Conservation (phyloP, 1,140 invertebrate species). For the Globodera ellingtonae region DNA sequence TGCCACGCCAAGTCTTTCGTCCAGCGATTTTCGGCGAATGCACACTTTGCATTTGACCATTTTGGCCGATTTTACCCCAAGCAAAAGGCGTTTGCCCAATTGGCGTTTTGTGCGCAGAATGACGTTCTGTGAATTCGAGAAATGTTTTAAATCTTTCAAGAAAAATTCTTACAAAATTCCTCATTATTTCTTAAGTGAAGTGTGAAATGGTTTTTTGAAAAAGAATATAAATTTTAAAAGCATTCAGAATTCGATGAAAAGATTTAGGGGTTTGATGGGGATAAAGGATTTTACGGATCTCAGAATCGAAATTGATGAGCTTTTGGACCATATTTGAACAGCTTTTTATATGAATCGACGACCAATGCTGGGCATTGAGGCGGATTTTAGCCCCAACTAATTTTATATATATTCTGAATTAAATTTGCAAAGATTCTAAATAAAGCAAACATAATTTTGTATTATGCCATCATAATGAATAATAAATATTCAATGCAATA, state of each 20-base stretch:
- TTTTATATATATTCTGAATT: neutral
- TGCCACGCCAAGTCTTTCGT: slow-evolving; percentile 40
- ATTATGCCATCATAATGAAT: too few species aligned
- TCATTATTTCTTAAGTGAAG: neutral
- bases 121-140: slow-evolving; percentile 23
- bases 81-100: slow-evolving; percentile 29
- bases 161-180: neutral
- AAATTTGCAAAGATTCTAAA: too few species aligned
- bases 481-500: too few species aligned
- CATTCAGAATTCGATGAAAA: neutral
- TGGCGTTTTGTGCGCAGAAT: slow-evolving; percentile 38
- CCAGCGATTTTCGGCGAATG: slow-evolving; percentile 33
- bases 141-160: neutral
- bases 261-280: neutral
- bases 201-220: neutral
- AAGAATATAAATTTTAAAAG: neutral
- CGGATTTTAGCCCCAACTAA: neutral
- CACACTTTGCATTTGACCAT: slow-evolving; percentile 39
- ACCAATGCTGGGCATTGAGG: neutral
- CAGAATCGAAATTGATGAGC: too few species aligned
- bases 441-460: too few species aligned
- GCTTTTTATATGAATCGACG: neutral
- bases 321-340: neutral
- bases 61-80: slow-evolving; percentile 28
- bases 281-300: neutral